Evolutionary conservation across 2,113 vertebrate species (phyloP), one percentile per base, ranked within the genome.

Genomic region (Rhabdornis inornatus): DNA sequence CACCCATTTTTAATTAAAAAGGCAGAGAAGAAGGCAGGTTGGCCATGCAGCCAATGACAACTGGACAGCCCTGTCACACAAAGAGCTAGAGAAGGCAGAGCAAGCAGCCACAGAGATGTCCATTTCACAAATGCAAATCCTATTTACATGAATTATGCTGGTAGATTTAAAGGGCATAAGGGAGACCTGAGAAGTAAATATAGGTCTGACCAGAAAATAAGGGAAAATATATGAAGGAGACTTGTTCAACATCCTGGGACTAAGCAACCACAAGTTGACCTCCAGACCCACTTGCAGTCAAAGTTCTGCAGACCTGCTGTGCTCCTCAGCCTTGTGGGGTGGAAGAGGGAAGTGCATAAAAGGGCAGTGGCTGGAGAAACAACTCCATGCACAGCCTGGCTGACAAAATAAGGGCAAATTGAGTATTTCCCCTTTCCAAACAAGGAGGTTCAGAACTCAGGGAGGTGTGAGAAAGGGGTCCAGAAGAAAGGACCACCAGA

Each of bases 1-100:
- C 87, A 89, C 88, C 44, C n/a, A 85, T 84, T 91, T 94, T 87
- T 86, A 93, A 96, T 95, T 96, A 92, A 94, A 97, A 91, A 57
- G 72, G 87, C 69, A 74, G 64, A 83, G 84, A 96, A 83, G 85
- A 45, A 92, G 91, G 86, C 4, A 1, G 42, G 55, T 60, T 78
- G 74, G 50, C 35, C 21, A 33, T 2, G n/a, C 55, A 45, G 63
- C 20, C 75, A 2, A 1, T 20, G 63, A 85, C 40, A 85, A 57
- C 64, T 15, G 20, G 52, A 85, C 45, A 65, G 70, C 17, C 45
- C 25, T 0, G 1, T 53, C 69, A 40, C 28, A 20, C 39, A 33
- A 57, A 89, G n/a, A 50, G 50, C 15, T 61, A 57, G n/a, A 89
- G 57, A 75, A 78, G 77, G 77, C 44, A 60, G 78, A 52, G 57